Conservation (phyloP, 2,113 vertebrate species). For the Alligator sinensis region DNA sequence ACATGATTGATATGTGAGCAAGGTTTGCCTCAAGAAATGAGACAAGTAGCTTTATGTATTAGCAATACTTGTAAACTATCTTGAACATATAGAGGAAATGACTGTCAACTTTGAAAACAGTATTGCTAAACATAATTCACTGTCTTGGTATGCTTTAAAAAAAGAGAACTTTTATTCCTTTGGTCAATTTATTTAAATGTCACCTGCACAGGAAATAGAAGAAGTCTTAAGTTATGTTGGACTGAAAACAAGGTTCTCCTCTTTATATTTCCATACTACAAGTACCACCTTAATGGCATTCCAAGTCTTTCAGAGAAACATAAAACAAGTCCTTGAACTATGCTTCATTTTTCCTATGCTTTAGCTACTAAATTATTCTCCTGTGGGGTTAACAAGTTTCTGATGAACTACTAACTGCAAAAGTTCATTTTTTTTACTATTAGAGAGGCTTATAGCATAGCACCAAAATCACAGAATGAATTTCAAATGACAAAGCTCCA, state of each 20-base stretch:
- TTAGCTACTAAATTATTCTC: background rate
- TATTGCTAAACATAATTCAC: background rate
- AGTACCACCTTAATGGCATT: background rate
- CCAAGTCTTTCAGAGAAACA: background rate
- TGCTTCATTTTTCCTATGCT: background rate
- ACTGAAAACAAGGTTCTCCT: background rate
- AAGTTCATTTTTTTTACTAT: background rate
- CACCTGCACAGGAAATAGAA: background rate
- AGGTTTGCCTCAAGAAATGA: background rate
- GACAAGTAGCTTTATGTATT: background rate
- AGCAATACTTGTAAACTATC: background rate
- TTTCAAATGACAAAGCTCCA: accelerated
- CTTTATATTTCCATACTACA: conserved; percentile 5
- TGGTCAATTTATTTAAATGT: conserved; percentile 3
- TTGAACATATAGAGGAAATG: background rate
- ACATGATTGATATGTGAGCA: background rate
- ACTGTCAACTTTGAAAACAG: background rate
- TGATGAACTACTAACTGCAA: background rate
- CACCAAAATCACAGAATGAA: background rate
- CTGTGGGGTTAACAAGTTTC: background rate
- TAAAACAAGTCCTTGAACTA: background rate
- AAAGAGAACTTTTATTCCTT: background rate
- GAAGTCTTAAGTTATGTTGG: background rate
- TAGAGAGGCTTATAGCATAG: background rate
- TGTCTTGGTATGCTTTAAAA: background rate